Base-by-base conservation (phyloP, 2,888 invertebrate species). In the Perizoma flavofasciatum region DNA sequence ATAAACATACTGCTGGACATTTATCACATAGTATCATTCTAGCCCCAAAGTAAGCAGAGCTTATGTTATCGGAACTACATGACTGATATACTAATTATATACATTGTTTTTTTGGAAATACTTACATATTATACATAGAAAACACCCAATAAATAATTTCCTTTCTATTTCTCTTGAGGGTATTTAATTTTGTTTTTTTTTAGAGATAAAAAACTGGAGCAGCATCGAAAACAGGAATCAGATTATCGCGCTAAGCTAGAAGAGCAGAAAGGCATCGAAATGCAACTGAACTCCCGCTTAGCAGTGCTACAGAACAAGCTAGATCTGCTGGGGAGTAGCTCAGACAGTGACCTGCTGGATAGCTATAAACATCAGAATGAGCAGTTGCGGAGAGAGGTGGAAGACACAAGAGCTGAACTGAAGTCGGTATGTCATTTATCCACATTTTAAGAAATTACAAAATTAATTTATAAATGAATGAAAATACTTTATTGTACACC, bases 181-280 rank as follows among this genome's bases (percentile, higher is more conserved):
- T 22, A 3, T 22, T 22, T 22, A 22, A 22, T 22, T 22, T 22
- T 22, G 1, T 22, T 22, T 22, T 22, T 22, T 3, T 22, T 22
- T 3, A 92, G 91, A 9, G 91, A 91, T 54, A 90, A 88, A 65
- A 87, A 83, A 66, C 61, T 91, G 43, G 91, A 92, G 63, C 83
- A 82, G 1, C 85, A 89, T 63, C 82, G 90, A 5, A 90, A 89
- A 61, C 84, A 81, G 68, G 92, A 91, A 60, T 76, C 86, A 0
- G 91, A 92, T 22, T 70, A 88, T 5, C 75, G 86, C 34, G 65
- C 81, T 0, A 86, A 85, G 62, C 47, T 92, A 6, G 92, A 92
- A 48, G 90, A 89, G 53, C 86, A 88, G 22, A 86, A 85, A 71
- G 89, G 85, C 6, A 66, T 85, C 47, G 91, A 91, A 61, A 79